Evolutionary conservation across 2,113 vertebrate genomes (phyloP).

Genomic region (Zapus hudsonius): DNA sequence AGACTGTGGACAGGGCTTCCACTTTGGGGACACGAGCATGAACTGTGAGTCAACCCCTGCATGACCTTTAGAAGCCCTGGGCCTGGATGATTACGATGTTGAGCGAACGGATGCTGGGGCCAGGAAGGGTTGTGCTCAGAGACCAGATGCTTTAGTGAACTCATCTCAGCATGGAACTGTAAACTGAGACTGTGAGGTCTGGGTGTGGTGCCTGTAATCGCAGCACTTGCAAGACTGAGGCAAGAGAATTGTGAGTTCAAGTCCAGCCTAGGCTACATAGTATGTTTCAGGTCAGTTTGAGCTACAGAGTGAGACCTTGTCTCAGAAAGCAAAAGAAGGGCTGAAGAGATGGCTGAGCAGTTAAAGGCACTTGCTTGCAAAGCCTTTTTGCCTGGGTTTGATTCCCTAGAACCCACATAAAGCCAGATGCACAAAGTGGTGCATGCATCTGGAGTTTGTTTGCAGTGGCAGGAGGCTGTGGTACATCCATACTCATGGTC

Average conservation of each 20-base stretch:
- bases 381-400: too few species aligned
- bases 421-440: too few species aligned
- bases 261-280: neutral
- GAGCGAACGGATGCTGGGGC: neutral
- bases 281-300: neutral
- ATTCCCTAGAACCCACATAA: too few species aligned
- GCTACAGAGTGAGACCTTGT: neutral
- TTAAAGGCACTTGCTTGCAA: too few species aligned
- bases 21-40: fast-evolving
- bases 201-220: neutral
- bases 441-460: too few species aligned
- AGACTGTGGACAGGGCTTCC: neutral
- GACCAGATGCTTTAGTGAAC: too few species aligned
- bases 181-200: neutral
- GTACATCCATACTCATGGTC: too few species aligned
- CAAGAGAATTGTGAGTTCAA: neutral
- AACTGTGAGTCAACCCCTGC: neutral
- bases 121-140: neutral
- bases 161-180: too few species aligned
- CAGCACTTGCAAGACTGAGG: too few species aligned
- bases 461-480: too few species aligned
- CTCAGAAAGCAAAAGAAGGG: neutral
- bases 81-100: fast-evolving
- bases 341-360: too few species aligned
- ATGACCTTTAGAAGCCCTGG: neutral